phyloP scores from a whole-genome alignment of 2,888 invertebrate species.

The Neoaliturus tenellus region DNA sequence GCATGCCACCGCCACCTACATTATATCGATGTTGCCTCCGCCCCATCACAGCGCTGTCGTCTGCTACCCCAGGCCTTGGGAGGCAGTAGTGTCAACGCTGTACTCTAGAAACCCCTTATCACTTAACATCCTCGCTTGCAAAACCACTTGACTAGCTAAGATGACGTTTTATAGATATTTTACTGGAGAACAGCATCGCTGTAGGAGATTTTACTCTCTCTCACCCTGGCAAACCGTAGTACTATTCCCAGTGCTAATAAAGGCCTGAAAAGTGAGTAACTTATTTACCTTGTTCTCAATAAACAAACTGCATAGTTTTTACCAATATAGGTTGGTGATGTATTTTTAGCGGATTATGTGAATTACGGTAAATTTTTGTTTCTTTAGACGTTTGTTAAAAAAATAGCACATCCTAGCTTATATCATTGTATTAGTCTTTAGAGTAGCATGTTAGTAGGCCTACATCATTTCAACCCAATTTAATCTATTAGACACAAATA shows the following conservation, averaged over 20 bases:
- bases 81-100: neutral
- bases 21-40: neutral
- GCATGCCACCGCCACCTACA: conserved; percentile 8
- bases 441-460: too few relatives aligned
- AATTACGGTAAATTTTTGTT: too few relatives aligned
- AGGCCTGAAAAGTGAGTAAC: neutral
- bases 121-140: conserved; percentile 6
- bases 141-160: neutral
- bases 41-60: neutral
- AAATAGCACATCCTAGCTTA: too few relatives aligned
- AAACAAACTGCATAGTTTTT: neutral
- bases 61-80: neutral
- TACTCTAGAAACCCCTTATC: conserved; percentile 23
- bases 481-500: too few relatives aligned
- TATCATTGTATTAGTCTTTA: too few relatives aligned
- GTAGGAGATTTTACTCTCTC: neutral
- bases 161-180: neutral
- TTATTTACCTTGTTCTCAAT: neutral
- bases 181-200: neutral
- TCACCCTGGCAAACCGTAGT: neutral
- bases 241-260: conserved; percentile 1
- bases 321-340: neutral
- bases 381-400: too few relatives aligned
- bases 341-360: neutral
- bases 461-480: too few relatives aligned